phyloP scores from a whole-genome alignment of 2,888 invertebrate species.

The Philaethria dido region DNA sequence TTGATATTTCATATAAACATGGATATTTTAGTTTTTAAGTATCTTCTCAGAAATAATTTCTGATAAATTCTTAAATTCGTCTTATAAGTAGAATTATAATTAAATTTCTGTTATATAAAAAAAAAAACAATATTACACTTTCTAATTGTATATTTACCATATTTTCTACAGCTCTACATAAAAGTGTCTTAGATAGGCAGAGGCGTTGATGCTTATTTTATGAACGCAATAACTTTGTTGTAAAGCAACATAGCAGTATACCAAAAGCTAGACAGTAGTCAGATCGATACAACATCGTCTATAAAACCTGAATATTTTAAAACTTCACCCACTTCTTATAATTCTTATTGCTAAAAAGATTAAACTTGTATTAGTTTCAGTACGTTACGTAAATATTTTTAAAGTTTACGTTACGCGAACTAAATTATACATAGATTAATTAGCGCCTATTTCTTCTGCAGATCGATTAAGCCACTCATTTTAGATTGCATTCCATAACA shows the following conservation, averaged over 20 bases:
- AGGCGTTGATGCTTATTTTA: conserved; percentile 31
- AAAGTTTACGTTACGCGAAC: conserved; percentile 12
- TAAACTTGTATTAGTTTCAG: background rate
- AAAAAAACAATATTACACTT: too few relatives aligned
- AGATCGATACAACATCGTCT: conserved; percentile 35
- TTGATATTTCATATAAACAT: background rate
- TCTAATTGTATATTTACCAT: background rate
- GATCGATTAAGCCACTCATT: conserved; percentile 14
- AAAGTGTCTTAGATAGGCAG: background rate
- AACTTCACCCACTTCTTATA: conserved; percentile 8
- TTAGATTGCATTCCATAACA: conserved; percentile 34
- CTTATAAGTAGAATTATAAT: background rate
- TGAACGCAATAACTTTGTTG: conserved; percentile 38
- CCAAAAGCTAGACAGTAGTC: conserved; percentile 39
- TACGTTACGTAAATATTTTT: conserved; percentile 13
- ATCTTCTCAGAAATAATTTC: too few relatives aligned
- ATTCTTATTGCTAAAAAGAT: background rate
- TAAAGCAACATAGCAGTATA: too few relatives aligned
- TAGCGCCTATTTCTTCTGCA: background rate
- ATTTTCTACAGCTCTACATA: background rate
- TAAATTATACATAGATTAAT: conserved; percentile 8
- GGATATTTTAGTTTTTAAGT: background rate
- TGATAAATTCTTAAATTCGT: background rate
- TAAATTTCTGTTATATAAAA: too few relatives aligned
- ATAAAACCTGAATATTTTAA: conserved; percentile 15